Evolutionary conservation across 2,888 invertebrate species (phyloP).

Genomic region (Cryptocephalus primarius): DNA sequence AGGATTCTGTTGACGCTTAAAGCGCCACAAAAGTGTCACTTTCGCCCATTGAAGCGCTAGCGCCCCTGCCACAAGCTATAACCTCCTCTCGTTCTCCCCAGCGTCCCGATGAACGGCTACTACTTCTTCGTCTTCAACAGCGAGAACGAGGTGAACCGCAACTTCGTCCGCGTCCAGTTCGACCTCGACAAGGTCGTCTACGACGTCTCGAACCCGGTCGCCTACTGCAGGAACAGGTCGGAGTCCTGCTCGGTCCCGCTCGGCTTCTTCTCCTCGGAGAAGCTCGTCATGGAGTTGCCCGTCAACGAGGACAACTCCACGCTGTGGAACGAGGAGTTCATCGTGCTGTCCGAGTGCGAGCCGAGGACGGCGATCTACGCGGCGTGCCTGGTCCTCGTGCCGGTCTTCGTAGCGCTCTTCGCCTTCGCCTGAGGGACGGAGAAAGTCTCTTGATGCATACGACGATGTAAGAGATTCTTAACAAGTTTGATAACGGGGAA

Average conservation of each 20-base stretch:
- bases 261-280: constrained; percentile 58
- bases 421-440: constrained; percentile 51
- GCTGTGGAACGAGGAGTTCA: constrained; percentile 62
- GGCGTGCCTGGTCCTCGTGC: constrained; percentile 58
- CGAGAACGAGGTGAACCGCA: constrained; percentile 64
- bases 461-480: too few species aligned
- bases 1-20: too few species aligned
- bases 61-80: too few species aligned
- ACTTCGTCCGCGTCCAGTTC: constrained; percentile 58
- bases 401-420: constrained; percentile 56
- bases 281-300: constrained; percentile 59
- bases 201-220: constrained; percentile 50
- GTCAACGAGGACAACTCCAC: constrained; percentile 51
- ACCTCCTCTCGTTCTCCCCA: constrained; percentile 23
- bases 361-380: constrained; percentile 61
- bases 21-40: too few species aligned
- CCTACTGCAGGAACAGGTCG: constrained; percentile 53
- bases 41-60: too few species aligned
- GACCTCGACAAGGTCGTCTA: constrained; percentile 60
- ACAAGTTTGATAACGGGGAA: too few species aligned
- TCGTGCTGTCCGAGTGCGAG: constrained; percentile 63
- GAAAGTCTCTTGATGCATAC: too few species aligned
- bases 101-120: constrained; percentile 64
- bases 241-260: constrained; percentile 52
- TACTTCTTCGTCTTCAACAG: constrained; percentile 78